Base-by-base conservation (phyloP, 2,113 vertebrate genomes). In the Osmerus eperlanus region DNA sequence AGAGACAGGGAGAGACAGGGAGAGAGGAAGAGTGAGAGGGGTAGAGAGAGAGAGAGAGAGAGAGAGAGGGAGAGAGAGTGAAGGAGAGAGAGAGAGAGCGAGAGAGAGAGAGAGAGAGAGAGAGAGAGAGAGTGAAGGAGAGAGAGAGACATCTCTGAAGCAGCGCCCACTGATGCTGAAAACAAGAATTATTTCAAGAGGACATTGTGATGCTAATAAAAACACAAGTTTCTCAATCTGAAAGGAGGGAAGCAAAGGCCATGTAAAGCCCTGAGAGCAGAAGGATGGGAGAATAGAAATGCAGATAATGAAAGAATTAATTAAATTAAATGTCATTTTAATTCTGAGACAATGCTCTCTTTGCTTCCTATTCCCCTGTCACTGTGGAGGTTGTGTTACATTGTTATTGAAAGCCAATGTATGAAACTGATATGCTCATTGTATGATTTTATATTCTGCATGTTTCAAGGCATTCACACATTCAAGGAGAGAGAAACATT, bases 131-230 rank as follows among this genome's bases (percentile, higher is more conserved):
- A 68, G 21, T 0, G 21, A 21, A 1, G 21, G 21, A 21, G 41
- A 28, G 29, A 32, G 67, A 58, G 28, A 65, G 21, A 32, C 29
- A 74, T 47, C 75, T 73, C 77, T 83, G 83, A 86, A 87, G 86
- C 85, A 89, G 89, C 79, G 75, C 84, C 86, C 83, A 90, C 86
- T 78, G 84, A 89, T 83, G 85, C 86, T 82, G 79, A 87, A 90
- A 85, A 86, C 80, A 81, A 87, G 84, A 83, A 87, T 47, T 3
- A 68, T 79, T 72, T 72, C 56, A 32, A 63, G 63, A 41, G 16
- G 68, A 81, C 78, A 78, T 68, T 81, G 47, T 81, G 83, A 85
- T 77, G 76, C 73, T 72, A 78, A 83, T 75, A 75, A 65, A 77
- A 61, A 74, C 76, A 75, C 73, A 81, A 83, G 73, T 80, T 83